These are phyloP conservation scores for Thaumetopoea pityocampa DNA, from an alignment of 1,140 invertebrate genomes.

Conservation along the genomic window DNA sequence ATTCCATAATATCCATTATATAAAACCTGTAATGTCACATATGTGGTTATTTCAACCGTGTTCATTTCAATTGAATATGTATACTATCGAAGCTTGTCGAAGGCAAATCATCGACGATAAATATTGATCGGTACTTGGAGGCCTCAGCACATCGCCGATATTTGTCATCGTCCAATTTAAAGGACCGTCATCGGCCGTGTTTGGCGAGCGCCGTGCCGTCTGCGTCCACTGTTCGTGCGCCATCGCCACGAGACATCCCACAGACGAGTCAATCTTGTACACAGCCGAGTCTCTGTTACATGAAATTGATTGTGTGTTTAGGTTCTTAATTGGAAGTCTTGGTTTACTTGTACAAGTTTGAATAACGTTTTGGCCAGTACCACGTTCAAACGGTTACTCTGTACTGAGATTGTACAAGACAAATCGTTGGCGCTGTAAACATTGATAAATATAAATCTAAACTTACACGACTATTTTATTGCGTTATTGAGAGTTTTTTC, in stretches of 20 bases:
- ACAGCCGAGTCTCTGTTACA: slow-evolving; percentile 50
- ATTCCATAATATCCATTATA: too few species aligned
- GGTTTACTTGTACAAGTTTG: slow-evolving; percentile 13
- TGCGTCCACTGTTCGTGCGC: slow-evolving; percentile 37
- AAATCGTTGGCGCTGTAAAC: too few species aligned
- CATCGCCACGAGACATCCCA: slow-evolving; percentile 49
- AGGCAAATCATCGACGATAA: slow-evolving; percentile 6
- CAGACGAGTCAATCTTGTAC: slow-evolving; percentile 55
- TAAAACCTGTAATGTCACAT: too few species aligned
- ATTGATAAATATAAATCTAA: too few species aligned
- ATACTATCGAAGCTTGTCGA: too few species aligned
- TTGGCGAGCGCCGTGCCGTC: slow-evolving; percentile 19
- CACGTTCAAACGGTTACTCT: background rate
- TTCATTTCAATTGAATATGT: background rate
- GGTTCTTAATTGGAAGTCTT: slow-evolving; percentile 56
- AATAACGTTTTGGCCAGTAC: slow-evolving; percentile 1
- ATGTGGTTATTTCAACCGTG: too few species aligned
- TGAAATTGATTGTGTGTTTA: slow-evolving; percentile 51
- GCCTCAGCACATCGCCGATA: slow-evolving; percentile 24
- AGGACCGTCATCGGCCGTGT: slow-evolving; percentile 24
- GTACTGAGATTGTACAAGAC: background rate
- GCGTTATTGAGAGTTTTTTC: too few species aligned
- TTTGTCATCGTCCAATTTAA: slow-evolving; percentile 36
- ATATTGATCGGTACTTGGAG: slow-evolving; percentile 13
- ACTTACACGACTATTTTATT: too few species aligned